These are phyloP conservation scores for Acanthopagrus latus DNA, from an alignment of 2,797 vertebrate genomes.

Conservation along the genomic window DNA sequence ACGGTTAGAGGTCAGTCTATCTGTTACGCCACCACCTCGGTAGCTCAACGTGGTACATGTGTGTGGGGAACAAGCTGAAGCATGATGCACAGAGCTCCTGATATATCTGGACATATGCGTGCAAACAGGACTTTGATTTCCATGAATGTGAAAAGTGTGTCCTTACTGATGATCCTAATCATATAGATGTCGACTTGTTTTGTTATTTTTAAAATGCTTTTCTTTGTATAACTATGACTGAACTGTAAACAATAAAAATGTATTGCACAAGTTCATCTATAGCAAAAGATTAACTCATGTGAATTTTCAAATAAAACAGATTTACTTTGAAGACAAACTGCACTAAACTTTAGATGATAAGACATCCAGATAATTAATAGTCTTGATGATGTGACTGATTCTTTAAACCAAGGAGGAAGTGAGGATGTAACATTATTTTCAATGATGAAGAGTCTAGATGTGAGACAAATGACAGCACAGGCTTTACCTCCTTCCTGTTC, in stretches of 20 bases:
- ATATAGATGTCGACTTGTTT: slow-evolving; percentile 21
- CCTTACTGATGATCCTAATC: slow-evolving; percentile 50
- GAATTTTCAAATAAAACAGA: slow-evolving; percentile 35
- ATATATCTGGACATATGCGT: slow-evolving; percentile 49
- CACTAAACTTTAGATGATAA: slow-evolving; percentile 45
- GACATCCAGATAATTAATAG: slow-evolving; percentile 33
- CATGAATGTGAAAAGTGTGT: slow-evolving; percentile 73
- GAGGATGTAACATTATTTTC: slow-evolving; percentile 16
- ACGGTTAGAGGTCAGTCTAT: slow-evolving; percentile 38
- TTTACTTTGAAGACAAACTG: slow-evolving; percentile 37
- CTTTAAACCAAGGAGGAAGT: slow-evolving; percentile 22
- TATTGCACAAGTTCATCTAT: slow-evolving; percentile 52
- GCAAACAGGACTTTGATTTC: slow-evolving; percentile 47
- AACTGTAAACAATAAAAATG: slow-evolving; percentile 39
- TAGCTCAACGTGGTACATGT: slow-evolving; percentile 12
- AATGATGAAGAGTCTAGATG: slow-evolving; percentile 33
- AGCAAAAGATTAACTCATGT: slow-evolving; percentile 33
- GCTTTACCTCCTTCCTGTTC: slow-evolving; percentile 17
- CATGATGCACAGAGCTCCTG: slow-evolving; percentile 43
- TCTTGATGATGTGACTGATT: background rate
- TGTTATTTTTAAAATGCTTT: background rate
- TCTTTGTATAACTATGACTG: slow-evolving; percentile 51
- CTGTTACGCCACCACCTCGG: slow-evolving; percentile 23
- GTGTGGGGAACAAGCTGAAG: slow-evolving; percentile 55
- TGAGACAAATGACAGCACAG: slow-evolving; percentile 25